Evolutionary conservation across 2,113 vertebrate genomes (phyloP), one percentile per base, ranked within the genome.

Genomic region (Onychostruthus taczanowskii): DNA sequence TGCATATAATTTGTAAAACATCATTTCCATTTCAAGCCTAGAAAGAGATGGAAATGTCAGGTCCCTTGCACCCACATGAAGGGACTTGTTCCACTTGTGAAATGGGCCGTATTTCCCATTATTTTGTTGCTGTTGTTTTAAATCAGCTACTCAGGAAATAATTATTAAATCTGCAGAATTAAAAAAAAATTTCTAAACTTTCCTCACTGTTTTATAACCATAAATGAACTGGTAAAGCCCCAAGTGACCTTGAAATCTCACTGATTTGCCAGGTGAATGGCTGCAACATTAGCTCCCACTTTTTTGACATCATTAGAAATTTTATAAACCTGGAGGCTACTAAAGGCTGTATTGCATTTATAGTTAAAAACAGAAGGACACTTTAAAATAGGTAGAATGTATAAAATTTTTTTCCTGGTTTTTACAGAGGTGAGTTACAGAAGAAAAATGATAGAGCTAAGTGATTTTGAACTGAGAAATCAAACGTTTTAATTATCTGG

Each of bases 321-420:
- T 88, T 84, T 37, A 75, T 41, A 84, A 85, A 91, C 21, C 19
- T 49, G 43, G 15, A 68, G 27, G 24, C 31, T 55, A 78, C 21
- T 55, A 68, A 76, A 86, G 13, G 7, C 49, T 46, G 7, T 37
- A 66, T 13, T 35, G 21, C 68, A 74, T 43, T 81, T 87, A 27
- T n/a, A 79, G 56, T 47, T 78, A 87, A 92, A 97, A 96, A 35
- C 44, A 78, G 33, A 94, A 92, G 17, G 47, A 86, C 47, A 35
- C 44, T 87, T 90, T 2, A 41, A 89, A 95, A 94, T 26, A 80
- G 56, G 21, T 16, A 43, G 30, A 87, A 85, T 24, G 18, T 37
- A 61, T 21, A 27, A 88, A 68, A 28, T 19, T 3, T 17, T 33
- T 67, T 89, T 67, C 27, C 58, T 67, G 33, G 3, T 22, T 72